Base-by-base conservation (phyloP, 2,113 vertebrate species). In the Vulpes lagopus region DNA sequence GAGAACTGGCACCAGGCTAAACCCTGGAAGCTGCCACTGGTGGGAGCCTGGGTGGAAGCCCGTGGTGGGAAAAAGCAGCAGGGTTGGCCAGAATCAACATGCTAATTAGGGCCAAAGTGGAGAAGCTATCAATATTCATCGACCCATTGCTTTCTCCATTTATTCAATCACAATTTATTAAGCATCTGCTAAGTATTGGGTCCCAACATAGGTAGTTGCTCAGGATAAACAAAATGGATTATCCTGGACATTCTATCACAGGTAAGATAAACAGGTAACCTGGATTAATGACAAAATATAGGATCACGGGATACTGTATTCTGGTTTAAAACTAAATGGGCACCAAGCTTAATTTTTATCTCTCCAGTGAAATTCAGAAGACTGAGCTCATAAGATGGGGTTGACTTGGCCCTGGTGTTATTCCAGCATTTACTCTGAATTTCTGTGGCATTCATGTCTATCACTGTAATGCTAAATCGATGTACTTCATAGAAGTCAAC, bases 321-420 rank as follows among this genome's bases (percentile, higher is more conserved):
- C 76, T 80, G 71, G 51, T 64, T 95, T 74, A 74, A 96, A 87
- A 71, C 25, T 38, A 25, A 92, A 96, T 35, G 38, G 38, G 8
- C 23, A 91, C 14, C 51, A 11, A 78, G 27, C 30, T 49, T 86
- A 27, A 79, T 88, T 73, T 78, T 80, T 86, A 62, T 25, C 81
- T 83, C 64, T 11, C 32, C 62, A 32, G 38, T 43, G 69, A 95
- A 81, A 82, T 53, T 91, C 23, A 74, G 35, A 91, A 84, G 23
- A 76, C 64, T 76, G 59, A 79, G n/a, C 4, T 0, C 62, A 64
- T 80, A 81, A 35, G 10, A 57, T 55, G 74, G 43, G 43, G 2
- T 23, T 81, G 38, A 32, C 89, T 64, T 30, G 82, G 55, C 23
- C 38, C 16, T 49, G 74, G 32, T 1, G 38, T 82, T 43, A n/a